Evolutionary conservation across 2,113 vertebrate species (phyloP).

Genomic region (Vireo altiloquus): DNA sequence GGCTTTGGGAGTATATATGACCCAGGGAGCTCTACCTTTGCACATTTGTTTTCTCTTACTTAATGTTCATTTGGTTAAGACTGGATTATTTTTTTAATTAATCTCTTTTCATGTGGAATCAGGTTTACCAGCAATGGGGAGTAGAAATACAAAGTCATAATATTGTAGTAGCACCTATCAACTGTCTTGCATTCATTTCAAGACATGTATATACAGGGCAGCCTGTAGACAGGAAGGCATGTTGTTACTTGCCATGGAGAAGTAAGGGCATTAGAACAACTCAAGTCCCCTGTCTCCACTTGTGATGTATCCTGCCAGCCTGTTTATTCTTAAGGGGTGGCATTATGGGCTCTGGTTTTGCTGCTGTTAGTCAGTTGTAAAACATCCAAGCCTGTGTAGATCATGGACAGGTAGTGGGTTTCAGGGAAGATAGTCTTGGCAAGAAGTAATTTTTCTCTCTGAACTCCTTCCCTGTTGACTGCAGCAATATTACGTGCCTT

Average conservation of each 20-base stretch:
- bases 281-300: background rate
- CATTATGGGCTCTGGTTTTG: background rate
- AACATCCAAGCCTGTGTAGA: background rate
- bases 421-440: background rate
- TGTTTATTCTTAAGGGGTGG: background rate
- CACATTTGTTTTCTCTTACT: background rate
- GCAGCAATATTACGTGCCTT: conserved; percentile 89
- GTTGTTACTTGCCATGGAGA: background rate
- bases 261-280: background rate
- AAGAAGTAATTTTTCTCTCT: background rate
- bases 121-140: background rate
- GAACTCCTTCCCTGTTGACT: background rate
- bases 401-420: background rate
- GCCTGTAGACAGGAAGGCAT: background rate
- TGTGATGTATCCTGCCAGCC: background rate
- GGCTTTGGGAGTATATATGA: background rate
- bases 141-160: background rate
- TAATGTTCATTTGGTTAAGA: background rate
- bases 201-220: background rate
- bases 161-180: background rate
- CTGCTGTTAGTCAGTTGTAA: background rate
- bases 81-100: background rate
- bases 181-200: background rate
- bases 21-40: background rate
- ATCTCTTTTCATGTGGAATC: background rate